These are phyloP conservation scores for Perognathus longimembris DNA, from an alignment of 2,113 vertebrate genomes.

Conservation along the genomic window DNA sequence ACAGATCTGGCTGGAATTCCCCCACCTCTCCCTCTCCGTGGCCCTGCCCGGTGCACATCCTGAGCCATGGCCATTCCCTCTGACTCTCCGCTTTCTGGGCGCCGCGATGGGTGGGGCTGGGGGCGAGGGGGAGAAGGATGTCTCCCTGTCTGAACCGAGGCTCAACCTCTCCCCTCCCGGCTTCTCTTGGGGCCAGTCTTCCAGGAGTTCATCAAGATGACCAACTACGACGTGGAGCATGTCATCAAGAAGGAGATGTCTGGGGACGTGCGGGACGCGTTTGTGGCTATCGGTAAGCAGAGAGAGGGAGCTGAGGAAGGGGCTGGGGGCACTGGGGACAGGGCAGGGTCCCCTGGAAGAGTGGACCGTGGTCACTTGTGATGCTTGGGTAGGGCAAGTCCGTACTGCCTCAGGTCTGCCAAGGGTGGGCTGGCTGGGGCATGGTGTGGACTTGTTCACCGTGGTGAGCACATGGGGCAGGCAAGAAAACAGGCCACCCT, in stretches of 20 bases:
- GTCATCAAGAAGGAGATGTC: slow-evolving; percentile 97
- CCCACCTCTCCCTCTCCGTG: neutral
- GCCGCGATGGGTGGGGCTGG: neutral
- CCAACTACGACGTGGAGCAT: slow-evolving; percentile 96
- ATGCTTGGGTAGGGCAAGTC: too few species aligned
- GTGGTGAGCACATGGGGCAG: neutral
- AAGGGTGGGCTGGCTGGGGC: neutral
- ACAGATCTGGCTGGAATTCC: neutral
- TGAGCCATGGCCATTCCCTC: neutral
- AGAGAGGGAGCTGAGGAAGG: accelerated
- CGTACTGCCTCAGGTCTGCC: neutral
- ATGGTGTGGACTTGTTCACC: neutral
- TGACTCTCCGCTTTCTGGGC: neutral
- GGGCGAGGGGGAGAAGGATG: too few species aligned
- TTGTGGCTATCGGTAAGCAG: slow-evolving; percentile 93
- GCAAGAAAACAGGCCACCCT: neutral
- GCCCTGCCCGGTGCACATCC: neutral
- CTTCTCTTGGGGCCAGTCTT: slow-evolving; percentile 89
- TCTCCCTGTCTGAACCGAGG: neutral
- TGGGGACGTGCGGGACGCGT: slow-evolving; percentile 92
- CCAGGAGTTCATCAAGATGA: slow-evolving; percentile 95
- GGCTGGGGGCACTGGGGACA: neutral
- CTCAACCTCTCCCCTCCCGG: neutral
- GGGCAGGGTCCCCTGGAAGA: neutral
- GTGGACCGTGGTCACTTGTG: neutral